A percentile compares a stretch with the other conserved stretches of the same genome.
phyloP scores from a whole-genome alignment of 2,113 vertebrate genomes.

The Nanger granti region DNA sequence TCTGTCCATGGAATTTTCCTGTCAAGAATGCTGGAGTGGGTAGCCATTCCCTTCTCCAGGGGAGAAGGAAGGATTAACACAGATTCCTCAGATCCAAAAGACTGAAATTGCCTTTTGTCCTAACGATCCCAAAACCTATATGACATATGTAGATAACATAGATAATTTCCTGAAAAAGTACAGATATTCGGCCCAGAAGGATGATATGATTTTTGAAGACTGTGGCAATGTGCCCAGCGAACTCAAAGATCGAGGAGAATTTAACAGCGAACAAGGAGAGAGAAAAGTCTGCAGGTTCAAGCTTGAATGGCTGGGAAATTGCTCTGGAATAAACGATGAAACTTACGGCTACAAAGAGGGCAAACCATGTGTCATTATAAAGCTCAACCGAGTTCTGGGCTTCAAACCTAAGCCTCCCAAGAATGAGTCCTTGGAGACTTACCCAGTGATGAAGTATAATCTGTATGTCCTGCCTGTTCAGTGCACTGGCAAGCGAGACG shows the following conservation, averaged over 20 bases:
- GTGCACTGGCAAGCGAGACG: slow-evolving; percentile 82
- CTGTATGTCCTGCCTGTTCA: slow-evolving; percentile 83
- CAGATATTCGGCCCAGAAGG: too few relatives aligned
- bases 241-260: slow-evolving; percentile 78
- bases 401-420: slow-evolving; percentile 88
- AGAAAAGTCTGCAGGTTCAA: slow-evolving; percentile 86
- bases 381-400: slow-evolving; percentile 94
- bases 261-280: slow-evolving; percentile 62
- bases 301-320: slow-evolving; percentile 81
- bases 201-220: too few relatives aligned
- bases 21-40: not conserved
- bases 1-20: not conserved
- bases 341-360: slow-evolving; percentile 84
- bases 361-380: slow-evolving; percentile 91
- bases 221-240: rapidly evolving
- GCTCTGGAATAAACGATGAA: slow-evolving; percentile 80
- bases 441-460: slow-evolving; percentile 61
- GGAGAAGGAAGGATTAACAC: too few relatives aligned
- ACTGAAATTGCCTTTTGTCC: too few relatives aligned
- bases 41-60: not conserved
- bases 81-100: too few relatives aligned
- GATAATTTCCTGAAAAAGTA: too few relatives aligned
- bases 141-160: too few relatives aligned
- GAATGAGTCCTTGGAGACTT: slow-evolving; percentile 78
- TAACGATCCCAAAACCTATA: too few relatives aligned